Conservation (phyloP, 2,113 vertebrate genomes). For the Ceuthmochares aereus region DNA sequence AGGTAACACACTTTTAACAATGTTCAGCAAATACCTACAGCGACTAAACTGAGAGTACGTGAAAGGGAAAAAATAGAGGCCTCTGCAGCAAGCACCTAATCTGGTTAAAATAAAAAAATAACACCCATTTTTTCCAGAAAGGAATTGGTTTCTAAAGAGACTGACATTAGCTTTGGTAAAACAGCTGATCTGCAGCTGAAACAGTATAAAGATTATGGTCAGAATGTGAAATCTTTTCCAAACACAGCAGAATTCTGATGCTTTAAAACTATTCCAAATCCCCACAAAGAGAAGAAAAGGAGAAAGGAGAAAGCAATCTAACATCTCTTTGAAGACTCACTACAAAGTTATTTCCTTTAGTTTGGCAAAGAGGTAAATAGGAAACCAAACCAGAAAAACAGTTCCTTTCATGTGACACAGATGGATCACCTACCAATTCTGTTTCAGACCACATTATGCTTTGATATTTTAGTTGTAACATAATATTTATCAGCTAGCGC, state of each 20-base stretch:
- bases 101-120: not conserved
- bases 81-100: not conserved
- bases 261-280: constrained; percentile 25
- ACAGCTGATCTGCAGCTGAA: not conserved
- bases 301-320: not conserved
- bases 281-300: not conserved
- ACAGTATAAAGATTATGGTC: not conserved
- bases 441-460: constrained; percentile 9
- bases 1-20: not conserved
- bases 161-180: not conserved
- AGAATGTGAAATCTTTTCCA: not conserved
- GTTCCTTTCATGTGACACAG: constrained; percentile 27
- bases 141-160: not conserved
- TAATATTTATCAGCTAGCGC: constrained; percentile 22
- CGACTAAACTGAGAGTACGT: not conserved
- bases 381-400: not conserved
- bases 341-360: not conserved
- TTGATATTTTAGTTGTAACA: constrained; percentile 60
- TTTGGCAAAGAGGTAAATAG: not conserved
- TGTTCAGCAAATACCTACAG: not conserved
- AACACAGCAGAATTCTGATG: not conserved
- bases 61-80: not conserved
- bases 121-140: not conserved
- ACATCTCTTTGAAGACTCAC: not conserved
- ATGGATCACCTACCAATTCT: constrained; percentile 28